Evolutionary conservation across 2,888 invertebrate genomes (phyloP), one percentile per base, ranked within the genome.

Genomic region (Agriopis marginaria): DNA sequence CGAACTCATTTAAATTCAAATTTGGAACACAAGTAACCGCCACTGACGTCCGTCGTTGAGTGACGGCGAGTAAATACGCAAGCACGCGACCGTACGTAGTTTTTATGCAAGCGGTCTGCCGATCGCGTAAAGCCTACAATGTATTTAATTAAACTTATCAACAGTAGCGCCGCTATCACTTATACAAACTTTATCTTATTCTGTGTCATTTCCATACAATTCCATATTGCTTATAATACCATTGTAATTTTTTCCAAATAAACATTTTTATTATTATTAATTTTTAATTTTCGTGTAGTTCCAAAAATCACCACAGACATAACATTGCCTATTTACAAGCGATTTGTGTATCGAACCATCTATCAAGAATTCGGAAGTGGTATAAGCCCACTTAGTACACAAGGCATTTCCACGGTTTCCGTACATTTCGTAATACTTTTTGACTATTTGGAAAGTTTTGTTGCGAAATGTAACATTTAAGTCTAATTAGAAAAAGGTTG

Each of bases 21-120:
- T 75, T 78, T 63, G 11, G 76, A 80, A 82, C 83, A 79, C 89
- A 79, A 77, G 81, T 72, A 71, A 70, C 69, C 78, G 75, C 73
- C 78, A 76, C 84, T 73, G 72, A 66, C 78, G 84, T 78, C 75
- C 76, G 79, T 68, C 64, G 74, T 64, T 64, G 80, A 86, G 76
- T 88, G 88, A 72, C 82, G 72, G 63, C 53, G 23, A 55, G 72
- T 32, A 70, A 70, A 66, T 71, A 73, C 72, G 69, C 69, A 62
- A 64, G 71, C 71, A 75, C 77, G 77, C 77, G 69, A 55, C 10
- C 45, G 42, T 17, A 47, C 23, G 10, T 51, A 74, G 68, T 77
- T 75, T 78, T 75, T 79, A 78, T 79, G 74, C 73, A 66, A 71
- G 66, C 70, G 72, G 61, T 47, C 44, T 68, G 66, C 50, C 32